A percentile compares a stretch with the other conserved stretches of the same genome.
Conservation (phyloP, 2,888 invertebrate species). For the Aleiodes leptofemur region DNA sequence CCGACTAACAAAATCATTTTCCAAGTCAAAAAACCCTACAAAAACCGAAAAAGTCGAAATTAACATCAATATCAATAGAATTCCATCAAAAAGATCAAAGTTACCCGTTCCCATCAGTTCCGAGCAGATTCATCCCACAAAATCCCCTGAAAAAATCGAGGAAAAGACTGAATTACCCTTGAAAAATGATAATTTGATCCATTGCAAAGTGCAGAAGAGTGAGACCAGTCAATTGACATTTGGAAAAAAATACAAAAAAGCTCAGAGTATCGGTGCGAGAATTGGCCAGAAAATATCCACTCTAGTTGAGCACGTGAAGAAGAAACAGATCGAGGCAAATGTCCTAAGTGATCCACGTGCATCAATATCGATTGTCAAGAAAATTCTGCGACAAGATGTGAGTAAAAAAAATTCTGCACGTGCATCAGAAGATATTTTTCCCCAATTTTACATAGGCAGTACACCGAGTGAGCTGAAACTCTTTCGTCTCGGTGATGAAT, state of each 20-base stretch:
- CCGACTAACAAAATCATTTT: conserved; percentile 2
- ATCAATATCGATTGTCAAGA: conserved; percentile 13
- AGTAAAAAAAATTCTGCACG: neutral
- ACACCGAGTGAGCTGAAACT: conserved; percentile 5
- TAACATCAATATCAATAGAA: neutral
- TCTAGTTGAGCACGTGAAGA: neutral
- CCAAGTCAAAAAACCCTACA: neutral
- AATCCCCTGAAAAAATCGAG: neutral
- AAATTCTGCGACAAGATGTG: neutral
- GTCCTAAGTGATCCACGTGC: neutral
- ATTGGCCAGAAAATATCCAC: conserved; percentile 9
- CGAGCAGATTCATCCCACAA: neutral
- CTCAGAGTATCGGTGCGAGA: neutral
- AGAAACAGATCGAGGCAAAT: neutral
- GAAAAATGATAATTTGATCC: neutral
- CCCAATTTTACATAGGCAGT: conserved; percentile 19
- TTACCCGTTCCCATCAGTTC: neutral
- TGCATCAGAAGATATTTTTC: neutral
- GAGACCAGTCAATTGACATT: neutral
- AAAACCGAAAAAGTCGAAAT: neutral
- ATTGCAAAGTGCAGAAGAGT: neutral
- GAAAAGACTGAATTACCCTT: neutral
- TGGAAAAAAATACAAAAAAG: neutral
- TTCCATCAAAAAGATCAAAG: neutral
- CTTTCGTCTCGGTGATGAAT: conserved; percentile 7